Evolutionary conservation across 2,888 invertebrate genomes (phyloP), one percentile per base, ranked within the genome.

Genomic region (Tillus elongatus): DNA sequence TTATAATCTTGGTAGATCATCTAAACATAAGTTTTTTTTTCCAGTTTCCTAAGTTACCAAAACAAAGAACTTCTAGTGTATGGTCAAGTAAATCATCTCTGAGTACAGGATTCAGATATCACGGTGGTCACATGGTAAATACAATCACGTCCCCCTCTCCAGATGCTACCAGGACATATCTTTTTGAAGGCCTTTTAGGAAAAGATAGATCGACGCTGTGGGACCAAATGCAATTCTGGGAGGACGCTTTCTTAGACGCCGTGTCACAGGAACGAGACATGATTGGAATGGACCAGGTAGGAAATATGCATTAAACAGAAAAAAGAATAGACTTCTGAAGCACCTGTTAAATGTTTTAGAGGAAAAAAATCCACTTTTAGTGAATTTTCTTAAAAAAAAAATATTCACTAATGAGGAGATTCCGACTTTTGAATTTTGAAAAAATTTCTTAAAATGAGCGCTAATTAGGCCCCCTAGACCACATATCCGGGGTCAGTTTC

Each of bases 171-270:
- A 73, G 93, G 45, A 89, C 88, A 0, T 96, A 96, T 60, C 69
- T 96, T 4, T 96, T 90, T 61, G 93, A 96, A 68, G 91, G 92
- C 56, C 67, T 81, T 35, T 65, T 80, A 46, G 79, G 80, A 56
- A 90, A 90, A 64, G 89, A 90, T 45, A 68, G 93, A 47, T 83
- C 88, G 2, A 76, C 79, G 37, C 68, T 98, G 15, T 99, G 97
- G 97, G 96, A 97, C 66, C 93, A 97, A 71, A 91, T 93, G 88
- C 92, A 93, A 59, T 98, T 98, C 67, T 99, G 98, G 98, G 98
- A 99, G 63, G 97, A 98, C 62, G 88, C 93, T 0, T 99, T 98
- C 61, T 70, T 97, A 37, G 98, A 99, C 68, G 95, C 97, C 0
- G 97, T 99, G 2, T 81, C 82, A 29, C 97, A 98, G 64, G 98